phyloP scores from a whole-genome alignment of 1,140 invertebrate genomes.

The Drosophila lacteicornis region DNA sequence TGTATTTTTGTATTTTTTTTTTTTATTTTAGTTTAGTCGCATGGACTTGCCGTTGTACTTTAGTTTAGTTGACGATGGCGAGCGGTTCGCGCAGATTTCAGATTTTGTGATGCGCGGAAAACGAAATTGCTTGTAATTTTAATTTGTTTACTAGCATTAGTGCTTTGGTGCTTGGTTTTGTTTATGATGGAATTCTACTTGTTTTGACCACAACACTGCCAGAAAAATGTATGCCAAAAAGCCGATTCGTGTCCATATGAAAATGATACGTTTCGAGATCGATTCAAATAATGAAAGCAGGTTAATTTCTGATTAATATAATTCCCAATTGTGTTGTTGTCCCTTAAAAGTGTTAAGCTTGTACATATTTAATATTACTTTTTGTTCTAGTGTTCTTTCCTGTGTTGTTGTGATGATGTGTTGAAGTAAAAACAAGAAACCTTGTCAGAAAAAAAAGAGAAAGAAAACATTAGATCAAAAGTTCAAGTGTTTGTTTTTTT shows the following conservation, averaged over 20 bases:
- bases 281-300: constrained; percentile 23
- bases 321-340: constrained; percentile 4
- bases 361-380: not conserved
- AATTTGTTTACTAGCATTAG: constrained; percentile 13
- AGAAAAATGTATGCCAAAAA: constrained; percentile 39
- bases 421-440: constrained; percentile 9
- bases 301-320: constrained; percentile 14
- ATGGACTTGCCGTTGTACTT: constrained; percentile 76
- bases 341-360: not conserved
- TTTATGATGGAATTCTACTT: not conserved
- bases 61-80: constrained; percentile 80
- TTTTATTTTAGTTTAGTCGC: constrained; percentile 77
- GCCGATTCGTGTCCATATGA: constrained; percentile 38
- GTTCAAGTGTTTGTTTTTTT: constrained; percentile 40
- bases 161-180: not conserved
- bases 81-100: constrained; percentile 74
- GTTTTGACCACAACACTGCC: constrained; percentile 25
- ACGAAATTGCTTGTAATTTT: constrained; percentile 22
- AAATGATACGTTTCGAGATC: constrained; percentile 43
- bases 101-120: constrained; percentile 47
- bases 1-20: constrained; percentile 30
- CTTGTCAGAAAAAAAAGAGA: constrained; percentile 33
- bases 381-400: not conserved
- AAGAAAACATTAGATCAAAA: constrained; percentile 37
- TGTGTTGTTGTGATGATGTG: constrained; percentile 1